Evolutionary conservation across 2,888 invertebrate species (phyloP).

Genomic region (Trisateles emortualis): DNA sequence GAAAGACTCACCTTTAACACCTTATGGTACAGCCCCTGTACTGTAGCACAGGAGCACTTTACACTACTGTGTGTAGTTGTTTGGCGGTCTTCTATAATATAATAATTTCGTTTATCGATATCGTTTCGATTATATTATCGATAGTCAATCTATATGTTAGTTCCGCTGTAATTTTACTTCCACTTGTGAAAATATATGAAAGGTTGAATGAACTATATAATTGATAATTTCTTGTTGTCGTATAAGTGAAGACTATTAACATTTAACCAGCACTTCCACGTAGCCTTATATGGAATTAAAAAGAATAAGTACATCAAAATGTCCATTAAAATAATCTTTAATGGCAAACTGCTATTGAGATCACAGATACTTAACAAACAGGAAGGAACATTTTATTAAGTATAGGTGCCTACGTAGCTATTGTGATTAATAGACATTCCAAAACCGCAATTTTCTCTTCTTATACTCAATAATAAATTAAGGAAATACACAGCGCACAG

Average conservation of each 20-base stretch:
- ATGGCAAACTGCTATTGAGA: background rate
- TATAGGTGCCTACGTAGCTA: background rate
- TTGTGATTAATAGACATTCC: background rate
- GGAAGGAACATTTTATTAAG: background rate
- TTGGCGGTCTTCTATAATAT: too few relatives aligned
- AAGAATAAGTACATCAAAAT: slow-evolving; percentile 1
- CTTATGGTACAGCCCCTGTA: too few relatives aligned
- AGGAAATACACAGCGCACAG: too few relatives aligned
- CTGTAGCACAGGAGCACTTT: too few relatives aligned
- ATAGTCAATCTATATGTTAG: too few relatives aligned
- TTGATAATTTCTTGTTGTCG: slow-evolving; percentile 3
- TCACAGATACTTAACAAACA: background rate
- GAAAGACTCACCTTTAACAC: too few relatives aligned
- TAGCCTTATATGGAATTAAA: background rate
- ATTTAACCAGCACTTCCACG: slow-evolving; percentile 21
- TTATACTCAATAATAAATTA: background rate
- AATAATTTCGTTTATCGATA: too few relatives aligned
- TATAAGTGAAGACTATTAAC: slow-evolving; percentile 2
- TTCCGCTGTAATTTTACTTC: background rate
- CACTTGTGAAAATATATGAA: slow-evolving; percentile 2
- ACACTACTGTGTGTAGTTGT: too few relatives aligned
- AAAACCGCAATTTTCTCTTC: too few relatives aligned
- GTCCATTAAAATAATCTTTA: background rate
- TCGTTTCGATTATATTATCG: too few relatives aligned
- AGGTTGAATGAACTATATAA: slow-evolving; percentile 9